Percentiles rank a stretch among this genome's conserved stretches.
phyloP scores from a whole-genome alignment of 2,888 invertebrate species.

The Drosophila affinis region DNA sequence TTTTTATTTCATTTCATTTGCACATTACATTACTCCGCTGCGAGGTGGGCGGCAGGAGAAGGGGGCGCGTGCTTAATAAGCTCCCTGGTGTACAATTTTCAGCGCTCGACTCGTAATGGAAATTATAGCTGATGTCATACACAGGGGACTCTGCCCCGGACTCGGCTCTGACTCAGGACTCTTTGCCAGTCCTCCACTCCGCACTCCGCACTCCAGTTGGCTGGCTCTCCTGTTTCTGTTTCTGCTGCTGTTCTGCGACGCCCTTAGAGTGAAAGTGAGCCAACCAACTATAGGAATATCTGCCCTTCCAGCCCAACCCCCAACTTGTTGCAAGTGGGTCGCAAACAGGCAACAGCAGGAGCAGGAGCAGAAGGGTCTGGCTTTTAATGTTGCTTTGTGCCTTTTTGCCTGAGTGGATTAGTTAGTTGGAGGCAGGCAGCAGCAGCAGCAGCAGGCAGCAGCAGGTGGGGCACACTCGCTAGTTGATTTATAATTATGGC shows the following conservation, averaged over 20 bases:
- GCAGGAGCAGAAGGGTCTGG: slow-evolving; percentile 32
- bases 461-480: slow-evolving; percentile 48
- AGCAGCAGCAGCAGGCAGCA: slow-evolving; percentile 29
- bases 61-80: slow-evolving; percentile 70
- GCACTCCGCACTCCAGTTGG: not conserved
- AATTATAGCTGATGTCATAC: slow-evolving; percentile 80
- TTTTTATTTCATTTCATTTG: slow-evolving; percentile 75
- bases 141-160: slow-evolving; percentile 53
- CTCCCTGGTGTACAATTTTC: slow-evolving; percentile 79
- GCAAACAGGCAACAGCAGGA: slow-evolving; percentile 43
- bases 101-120: slow-evolving; percentile 77
- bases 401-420: slow-evolving; percentile 69
- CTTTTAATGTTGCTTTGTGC: slow-evolving; percentile 58
- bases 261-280: slow-evolving; percentile 65
- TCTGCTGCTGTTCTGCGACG: slow-evolving; percentile 28
- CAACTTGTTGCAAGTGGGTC: slow-evolving; percentile 76
- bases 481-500: slow-evolving; percentile 76
- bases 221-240: slow-evolving; percentile 20
- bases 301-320: slow-evolving; percentile 8
- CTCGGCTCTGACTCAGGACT: slow-evolving; percentile 21
- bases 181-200: slow-evolving; percentile 5
- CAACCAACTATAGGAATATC: slow-evolving; percentile 47
- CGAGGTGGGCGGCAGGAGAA: not conserved
- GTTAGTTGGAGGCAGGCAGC: slow-evolving; percentile 49
- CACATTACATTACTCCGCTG: slow-evolving; percentile 56